Evolutionary conservation across 2,797 vertebrate genomes (phyloP).

Genomic region (Phaenicophaeus curvirostris): DNA sequence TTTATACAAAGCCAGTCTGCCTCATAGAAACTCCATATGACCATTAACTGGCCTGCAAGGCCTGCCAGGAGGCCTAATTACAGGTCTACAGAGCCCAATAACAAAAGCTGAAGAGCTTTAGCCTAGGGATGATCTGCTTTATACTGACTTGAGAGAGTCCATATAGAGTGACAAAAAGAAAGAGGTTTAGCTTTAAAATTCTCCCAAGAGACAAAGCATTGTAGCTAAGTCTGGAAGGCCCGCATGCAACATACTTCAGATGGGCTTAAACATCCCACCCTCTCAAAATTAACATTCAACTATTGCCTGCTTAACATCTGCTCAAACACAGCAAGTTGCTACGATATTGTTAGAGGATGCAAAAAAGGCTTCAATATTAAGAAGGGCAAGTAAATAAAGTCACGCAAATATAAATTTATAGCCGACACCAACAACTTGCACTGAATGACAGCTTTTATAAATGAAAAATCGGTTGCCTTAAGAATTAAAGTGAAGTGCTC

Average conservation of each 20-base stretch:
- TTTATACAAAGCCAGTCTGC: constrained; percentile 92
- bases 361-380: constrained; percentile 48
- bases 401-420: constrained; percentile 3
- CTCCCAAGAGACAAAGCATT: constrained; percentile 91
- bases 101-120: constrained; percentile 98
- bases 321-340: constrained; percentile 71
- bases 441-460: neutral
- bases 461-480: neutral
- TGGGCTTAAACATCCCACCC: constrained; percentile 89
- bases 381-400: constrained; percentile 26
- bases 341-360: constrained; percentile 60
- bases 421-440: neutral
- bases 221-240: constrained; percentile 78
- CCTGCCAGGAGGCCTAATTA: constrained; percentile 94
- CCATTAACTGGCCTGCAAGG: constrained; percentile 88
- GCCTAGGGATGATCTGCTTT: constrained; percentile 98
- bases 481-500: neutral
- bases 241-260: constrained; percentile 82
- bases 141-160: constrained; percentile 98
- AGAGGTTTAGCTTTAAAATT: constrained; percentile 91
- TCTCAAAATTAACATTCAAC: constrained; percentile 98
- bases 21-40: constrained; percentile 88
- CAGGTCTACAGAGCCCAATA: constrained; percentile 95
- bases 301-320: constrained; percentile 96
- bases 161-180: constrained; percentile 90